Conservation (phyloP, 2,888 invertebrate species). For the Erebia epiphron region DNA sequence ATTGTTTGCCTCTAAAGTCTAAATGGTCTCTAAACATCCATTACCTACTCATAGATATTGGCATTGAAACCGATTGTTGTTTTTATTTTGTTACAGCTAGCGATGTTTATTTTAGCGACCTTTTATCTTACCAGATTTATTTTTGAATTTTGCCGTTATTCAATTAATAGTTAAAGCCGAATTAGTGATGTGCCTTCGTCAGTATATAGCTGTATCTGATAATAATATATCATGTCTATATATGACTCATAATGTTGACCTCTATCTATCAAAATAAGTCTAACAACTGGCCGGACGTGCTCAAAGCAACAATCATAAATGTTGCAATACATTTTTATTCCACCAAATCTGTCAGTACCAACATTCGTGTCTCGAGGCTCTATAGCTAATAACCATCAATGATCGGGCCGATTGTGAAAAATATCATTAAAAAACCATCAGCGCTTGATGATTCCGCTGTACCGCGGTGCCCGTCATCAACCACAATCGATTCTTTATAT, state of each 20-base stretch:
- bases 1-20: too few relatives aligned
- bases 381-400: conserved; percentile 81
- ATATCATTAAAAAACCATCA: conserved; percentile 84
- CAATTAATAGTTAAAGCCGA: background rate
- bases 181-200: too few relatives aligned
- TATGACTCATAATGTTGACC: background rate
- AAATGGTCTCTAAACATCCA: background rate
- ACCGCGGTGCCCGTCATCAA: conserved; percentile 72
- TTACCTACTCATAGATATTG: background rate
- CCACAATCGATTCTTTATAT: conserved; percentile 76
- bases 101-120: too few relatives aligned
- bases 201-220: too few relatives aligned
- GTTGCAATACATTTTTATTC: conserved; percentile 34
- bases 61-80: too few relatives aligned
- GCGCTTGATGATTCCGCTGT: conserved; percentile 78
- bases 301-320: conserved; percentile 34
- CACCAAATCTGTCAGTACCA: conserved; percentile 23
- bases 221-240: too few relatives aligned
- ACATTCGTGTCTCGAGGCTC: conserved; percentile 64
- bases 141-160: background rate
- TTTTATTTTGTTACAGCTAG: too few relatives aligned
- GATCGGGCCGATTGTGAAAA: conserved; percentile 82
- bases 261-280: background rate
- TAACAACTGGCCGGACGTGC: conserved; percentile 12
- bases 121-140: background rate